Base-by-base conservation (phyloP, 1,140 invertebrate species). In the Lasaia peninsularis region DNA sequence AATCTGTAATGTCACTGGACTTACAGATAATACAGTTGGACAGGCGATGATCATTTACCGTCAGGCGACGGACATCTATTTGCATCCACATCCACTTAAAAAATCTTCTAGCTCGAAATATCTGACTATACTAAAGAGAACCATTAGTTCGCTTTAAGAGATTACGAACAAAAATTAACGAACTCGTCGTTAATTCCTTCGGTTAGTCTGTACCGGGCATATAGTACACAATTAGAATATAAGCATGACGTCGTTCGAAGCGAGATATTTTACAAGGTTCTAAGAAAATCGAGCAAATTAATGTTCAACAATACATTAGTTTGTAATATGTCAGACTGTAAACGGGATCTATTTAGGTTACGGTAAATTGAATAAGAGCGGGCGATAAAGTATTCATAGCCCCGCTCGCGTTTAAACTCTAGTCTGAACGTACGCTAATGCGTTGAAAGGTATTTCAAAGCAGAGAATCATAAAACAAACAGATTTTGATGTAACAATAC, bases 241-340 rank as follows among this genome's bases (percentile, higher is more conserved):
- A 48, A 2, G 18, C 20, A 48, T 20, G 18, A 48, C 44, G 44
- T 48, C 11, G 16, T 20, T n/a, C 20, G 9, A 44, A 44, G 40
- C 40, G 6, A 48, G 44, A 48, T 48, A 48, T 48, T 48, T 21
- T 7, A 48, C 44, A 20, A 48, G 18, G 44, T 48, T 48, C 44
- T 48, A 24, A 12, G 44, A 48, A 48, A 48, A 20, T 48, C 44
- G 20, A 48, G 44, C 18, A 48, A 21, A 48, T 21, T 48, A 48
- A 48, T 48, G 44, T 48, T 48, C 18, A 48, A 48, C 44, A 48
- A 48, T 48, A 48, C 44, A 48, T 48, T 48, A 48, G 44, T 12
- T 48, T 48, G 44, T 48, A 48, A 48, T 48, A 48, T 48, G 44
- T 21, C 44, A 48, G 44, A 48, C 20, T 48, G 44, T 48, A 48